phyloP scores from a whole-genome alignment of 2,888 invertebrate species.

The Drosophila anceps region DNA sequence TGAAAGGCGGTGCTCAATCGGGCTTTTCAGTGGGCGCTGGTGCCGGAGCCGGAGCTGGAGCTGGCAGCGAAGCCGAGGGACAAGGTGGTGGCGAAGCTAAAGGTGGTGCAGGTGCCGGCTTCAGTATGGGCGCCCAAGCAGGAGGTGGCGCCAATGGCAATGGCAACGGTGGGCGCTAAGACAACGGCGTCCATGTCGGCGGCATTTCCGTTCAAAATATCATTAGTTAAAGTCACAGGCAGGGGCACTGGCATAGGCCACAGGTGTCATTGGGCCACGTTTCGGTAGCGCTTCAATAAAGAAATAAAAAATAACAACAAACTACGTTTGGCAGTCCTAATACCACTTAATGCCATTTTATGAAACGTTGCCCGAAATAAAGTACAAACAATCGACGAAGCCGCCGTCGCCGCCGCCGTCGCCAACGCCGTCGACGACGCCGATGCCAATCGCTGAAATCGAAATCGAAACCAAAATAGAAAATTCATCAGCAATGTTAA shows the following conservation, averaged over 20 bases:
- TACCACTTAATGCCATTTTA: conserved; percentile 72
- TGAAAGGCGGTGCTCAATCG: conserved; percentile 41
- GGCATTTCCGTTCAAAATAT: conserved; percentile 35
- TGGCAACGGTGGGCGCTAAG: conserved; percentile 36
- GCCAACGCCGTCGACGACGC: conserved; percentile 4
- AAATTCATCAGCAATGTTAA: conserved; percentile 71
- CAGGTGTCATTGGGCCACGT: conserved; percentile 8
- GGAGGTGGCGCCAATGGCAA: conserved; percentile 32
- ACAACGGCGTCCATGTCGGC: conserved; percentile 7
- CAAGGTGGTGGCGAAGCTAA: conserved; percentile 22
- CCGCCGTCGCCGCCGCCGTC: conserved; percentile 6
- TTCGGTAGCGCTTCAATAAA: conserved; percentile 47
- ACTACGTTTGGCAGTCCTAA: conserved; percentile 60
- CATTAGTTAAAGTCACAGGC: conserved; percentile 16
- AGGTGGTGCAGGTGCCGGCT: conserved; percentile 29
- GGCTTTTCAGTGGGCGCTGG: conserved; percentile 39
- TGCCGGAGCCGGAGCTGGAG: conserved; percentile 41
- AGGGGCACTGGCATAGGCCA: conserved; percentile 23
- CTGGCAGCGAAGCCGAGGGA: conserved; percentile 17
- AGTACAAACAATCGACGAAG: conserved; percentile 29
- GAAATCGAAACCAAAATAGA: conserved; percentile 60
- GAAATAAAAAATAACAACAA: conserved; percentile 13
- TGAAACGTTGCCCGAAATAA: conserved; percentile 45
- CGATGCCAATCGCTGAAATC: conserved; percentile 42
- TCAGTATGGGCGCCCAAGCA: conserved; percentile 43